Percentiles rank a stretch among this genome's conserved stretches.
phyloP scores from a whole-genome alignment of 2,113 vertebrate species.

The Pristiophorus japonicus region DNA sequence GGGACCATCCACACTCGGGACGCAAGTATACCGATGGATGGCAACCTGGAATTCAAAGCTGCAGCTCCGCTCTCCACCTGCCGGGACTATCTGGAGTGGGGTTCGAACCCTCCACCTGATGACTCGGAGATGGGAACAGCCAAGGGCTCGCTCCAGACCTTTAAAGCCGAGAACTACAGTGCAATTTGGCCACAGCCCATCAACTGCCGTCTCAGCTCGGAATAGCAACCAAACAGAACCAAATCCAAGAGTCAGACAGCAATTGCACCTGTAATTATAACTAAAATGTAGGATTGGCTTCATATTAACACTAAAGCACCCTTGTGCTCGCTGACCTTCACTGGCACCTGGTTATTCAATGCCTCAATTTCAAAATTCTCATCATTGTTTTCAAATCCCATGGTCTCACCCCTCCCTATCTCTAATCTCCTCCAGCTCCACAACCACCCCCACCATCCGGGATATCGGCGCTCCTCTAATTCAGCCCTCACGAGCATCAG shows the following conservation, averaged over 20 bases:
- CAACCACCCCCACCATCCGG: too few relatives aligned
- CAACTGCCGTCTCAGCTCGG: neutral
- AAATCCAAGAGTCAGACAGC: neutral
- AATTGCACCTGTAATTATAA: neutral
- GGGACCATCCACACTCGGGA: neutral
- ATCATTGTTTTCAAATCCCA: too few relatives aligned
- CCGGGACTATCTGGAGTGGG: neutral
- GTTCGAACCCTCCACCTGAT: neutral
- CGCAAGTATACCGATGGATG: neutral
- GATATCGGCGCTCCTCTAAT: too few relatives aligned
- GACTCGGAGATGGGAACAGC: neutral
- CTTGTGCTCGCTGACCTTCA: too few relatives aligned
- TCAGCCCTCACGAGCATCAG: too few relatives aligned
- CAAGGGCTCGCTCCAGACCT: neutral
- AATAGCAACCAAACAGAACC: neutral
- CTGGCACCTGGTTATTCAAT: too few relatives aligned
- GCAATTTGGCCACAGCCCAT: too few relatives aligned
- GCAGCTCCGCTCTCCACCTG: neutral
- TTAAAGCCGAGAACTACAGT: neutral
- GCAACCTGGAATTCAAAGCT: neutral
- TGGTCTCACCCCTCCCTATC: too few relatives aligned
- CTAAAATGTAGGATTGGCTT: neutral
- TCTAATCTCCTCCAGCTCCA: too few relatives aligned
- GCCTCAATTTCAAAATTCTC: too few relatives aligned
- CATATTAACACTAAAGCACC: conserved; percentile 4